Percentiles rank a stretch among this genome's conserved stretches.
phyloP scores from a whole-genome alignment of 2,797 vertebrate genomes.

The Rhadinocentrus ornatus region DNA sequence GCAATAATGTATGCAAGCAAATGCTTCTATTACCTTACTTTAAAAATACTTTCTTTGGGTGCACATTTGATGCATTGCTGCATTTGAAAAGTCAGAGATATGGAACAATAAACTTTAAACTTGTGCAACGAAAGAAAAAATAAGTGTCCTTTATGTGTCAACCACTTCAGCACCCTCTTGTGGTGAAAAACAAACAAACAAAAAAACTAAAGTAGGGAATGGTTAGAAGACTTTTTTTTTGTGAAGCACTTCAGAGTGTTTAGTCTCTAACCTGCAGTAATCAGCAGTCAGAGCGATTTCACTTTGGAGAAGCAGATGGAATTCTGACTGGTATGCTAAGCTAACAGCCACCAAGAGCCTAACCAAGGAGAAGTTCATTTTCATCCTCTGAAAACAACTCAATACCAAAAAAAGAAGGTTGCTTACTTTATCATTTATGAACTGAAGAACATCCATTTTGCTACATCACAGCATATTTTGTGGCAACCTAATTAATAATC shows the following conservation, averaged over 20 bases:
- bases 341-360: neutral
- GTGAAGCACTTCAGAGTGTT: neutral
- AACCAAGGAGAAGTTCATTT: neutral
- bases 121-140: neutral
- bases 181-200: slow-evolving; percentile 23
- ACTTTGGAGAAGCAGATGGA: neutral
- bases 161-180: slow-evolving; percentile 37
- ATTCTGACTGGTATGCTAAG: neutral
- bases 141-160: too few species aligned
- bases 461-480: neutral
- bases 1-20: neutral
- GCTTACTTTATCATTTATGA: neutral
- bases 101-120: neutral
- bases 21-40: neutral
- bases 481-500: neutral
- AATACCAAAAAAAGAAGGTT: neutral
- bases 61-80: neutral
- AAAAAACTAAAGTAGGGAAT: neutral
- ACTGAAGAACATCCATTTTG: neutral
- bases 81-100: neutral
- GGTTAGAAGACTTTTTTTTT: neutral
- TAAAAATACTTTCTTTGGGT: neutral
- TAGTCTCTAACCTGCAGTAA: neutral
- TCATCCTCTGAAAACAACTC: neutral
- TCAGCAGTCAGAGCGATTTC: neutral